Conservation (phyloP, 1,140 invertebrate genomes). For the Lepeophtheirus salmonis region DNA sequence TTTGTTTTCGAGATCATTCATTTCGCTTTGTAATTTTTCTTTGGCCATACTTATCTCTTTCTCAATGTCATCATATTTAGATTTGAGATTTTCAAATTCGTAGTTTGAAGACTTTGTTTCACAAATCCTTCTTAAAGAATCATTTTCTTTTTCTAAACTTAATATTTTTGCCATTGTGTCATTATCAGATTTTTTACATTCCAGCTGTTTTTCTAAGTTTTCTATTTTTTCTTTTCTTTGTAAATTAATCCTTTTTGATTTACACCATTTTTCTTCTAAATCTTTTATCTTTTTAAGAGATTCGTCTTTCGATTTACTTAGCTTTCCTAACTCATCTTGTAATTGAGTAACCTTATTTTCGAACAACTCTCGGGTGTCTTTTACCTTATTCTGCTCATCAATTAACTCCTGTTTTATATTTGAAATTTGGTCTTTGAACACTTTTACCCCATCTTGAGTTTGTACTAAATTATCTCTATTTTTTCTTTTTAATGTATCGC, state of each 20-base stretch:
- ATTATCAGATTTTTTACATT: background rate
- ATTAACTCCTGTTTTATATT: slow-evolving; percentile 21
- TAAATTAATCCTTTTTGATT: slow-evolving; percentile 38
- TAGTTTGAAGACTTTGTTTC: slow-evolving; percentile 25
- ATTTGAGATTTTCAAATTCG: slow-evolving; percentile 55
- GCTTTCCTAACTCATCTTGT: slow-evolving; percentile 11
- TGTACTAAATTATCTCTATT: slow-evolving; percentile 34
- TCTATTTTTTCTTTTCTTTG: slow-evolving; percentile 44
- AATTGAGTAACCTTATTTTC: slow-evolving; percentile 21
- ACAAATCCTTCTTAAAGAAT: background rate
- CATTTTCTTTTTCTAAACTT: slow-evolving; percentile 40
- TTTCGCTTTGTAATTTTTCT: slow-evolving; percentile 38
- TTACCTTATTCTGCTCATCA: slow-evolving; percentile 21
- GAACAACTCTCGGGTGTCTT: slow-evolving; percentile 20
- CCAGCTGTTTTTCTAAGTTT: slow-evolving; percentile 17
- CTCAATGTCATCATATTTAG: slow-evolving; percentile 58
- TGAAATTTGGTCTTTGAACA: slow-evolving; percentile 21
- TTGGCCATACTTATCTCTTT: slow-evolving; percentile 60
- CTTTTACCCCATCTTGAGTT: slow-evolving; percentile 34
- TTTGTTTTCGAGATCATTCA: slow-evolving; percentile 54
- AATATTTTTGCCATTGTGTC: slow-evolving; percentile 13
- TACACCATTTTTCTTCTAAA: slow-evolving; percentile 24
- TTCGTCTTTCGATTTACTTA: slow-evolving; percentile 40
- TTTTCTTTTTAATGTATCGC: slow-evolving; percentile 22
- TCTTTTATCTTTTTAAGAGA: slow-evolving; percentile 32